Evolutionary conservation across 2,797 vertebrate genomes (phyloP).

Genomic region (Tinamus major): DNA sequence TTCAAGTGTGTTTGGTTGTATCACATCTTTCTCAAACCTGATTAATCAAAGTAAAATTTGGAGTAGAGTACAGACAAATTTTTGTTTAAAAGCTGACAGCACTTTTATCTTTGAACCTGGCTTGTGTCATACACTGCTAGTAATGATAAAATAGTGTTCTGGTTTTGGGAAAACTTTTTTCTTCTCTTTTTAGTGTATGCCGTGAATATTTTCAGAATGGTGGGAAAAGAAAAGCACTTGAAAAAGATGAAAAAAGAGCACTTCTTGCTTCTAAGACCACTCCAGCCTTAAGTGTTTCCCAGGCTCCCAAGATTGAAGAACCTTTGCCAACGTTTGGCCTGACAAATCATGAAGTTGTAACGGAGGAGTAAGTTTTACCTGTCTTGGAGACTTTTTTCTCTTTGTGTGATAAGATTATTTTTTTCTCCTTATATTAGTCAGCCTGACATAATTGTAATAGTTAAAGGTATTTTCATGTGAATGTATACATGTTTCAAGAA

Average conservation of each 20-base stretch:
- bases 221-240: slow-evolving; percentile 93
- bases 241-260: slow-evolving; percentile 94
- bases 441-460: not conserved
- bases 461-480: not conserved
- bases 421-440: not conserved
- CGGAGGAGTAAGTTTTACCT: slow-evolving; percentile 79
- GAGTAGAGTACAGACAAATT: not conserved
- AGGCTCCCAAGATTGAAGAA: slow-evolving; percentile 77
- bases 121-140: not conserved
- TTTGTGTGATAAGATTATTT: not conserved
- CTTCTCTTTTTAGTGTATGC: slow-evolving; percentile 87
- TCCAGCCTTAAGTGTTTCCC: slow-evolving; percentile 78
- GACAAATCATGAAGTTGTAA: slow-evolving; percentile 76
- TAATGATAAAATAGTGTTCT: not conserved
- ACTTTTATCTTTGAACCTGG: not conserved
- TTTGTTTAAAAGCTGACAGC: not conserved
- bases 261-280: slow-evolving; percentile 79
- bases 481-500: not conserved
- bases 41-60: not conserved
- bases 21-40: not conserved
- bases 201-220: slow-evolving; percentile 97
- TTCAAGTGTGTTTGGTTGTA: not conserved
- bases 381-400: not conserved
- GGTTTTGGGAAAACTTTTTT: slow-evolving; percentile 7
- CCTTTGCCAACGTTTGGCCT: slow-evolving; percentile 73